Conservation (phyloP, 2,113 vertebrate genomes). For the Calonectris borealis region DNA sequence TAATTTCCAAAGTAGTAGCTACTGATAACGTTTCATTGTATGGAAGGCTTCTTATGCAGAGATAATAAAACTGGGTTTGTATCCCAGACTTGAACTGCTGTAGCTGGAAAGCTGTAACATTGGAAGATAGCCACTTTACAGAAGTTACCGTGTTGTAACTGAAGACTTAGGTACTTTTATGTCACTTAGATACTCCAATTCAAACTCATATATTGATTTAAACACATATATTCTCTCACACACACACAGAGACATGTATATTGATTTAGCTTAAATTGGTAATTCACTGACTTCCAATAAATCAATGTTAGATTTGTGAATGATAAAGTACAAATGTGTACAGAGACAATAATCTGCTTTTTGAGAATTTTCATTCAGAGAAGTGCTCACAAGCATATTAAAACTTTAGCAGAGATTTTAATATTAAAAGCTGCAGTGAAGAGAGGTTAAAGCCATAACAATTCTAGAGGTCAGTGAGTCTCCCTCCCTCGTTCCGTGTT, state of each 20-base stretch:
- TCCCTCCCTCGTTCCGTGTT: background rate
- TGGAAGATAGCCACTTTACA: background rate
- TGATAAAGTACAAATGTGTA: background rate
- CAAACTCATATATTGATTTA: background rate
- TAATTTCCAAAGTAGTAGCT: background rate
- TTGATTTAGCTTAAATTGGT: background rate
- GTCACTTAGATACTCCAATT: background rate
- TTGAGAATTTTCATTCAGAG: background rate
- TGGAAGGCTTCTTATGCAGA: background rate
- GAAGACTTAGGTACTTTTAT: background rate
- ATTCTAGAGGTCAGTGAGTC: background rate
- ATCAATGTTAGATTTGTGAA: background rate
- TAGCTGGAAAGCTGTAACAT: background rate
- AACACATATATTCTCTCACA: background rate
- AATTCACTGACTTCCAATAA: background rate
- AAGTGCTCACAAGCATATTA: background rate
- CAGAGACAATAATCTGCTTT: background rate
- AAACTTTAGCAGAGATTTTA: background rate
- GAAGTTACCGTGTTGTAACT: background rate
- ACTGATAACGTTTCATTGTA: background rate
- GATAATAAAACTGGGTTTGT: background rate
- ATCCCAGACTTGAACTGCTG: background rate
- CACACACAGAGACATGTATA: background rate
- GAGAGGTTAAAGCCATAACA: background rate
- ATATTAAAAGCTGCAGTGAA: background rate